These are phyloP conservation scores for Hetaerina titia DNA, from an alignment of 2,888 invertebrate genomes.

Conservation along the genomic window DNA sequence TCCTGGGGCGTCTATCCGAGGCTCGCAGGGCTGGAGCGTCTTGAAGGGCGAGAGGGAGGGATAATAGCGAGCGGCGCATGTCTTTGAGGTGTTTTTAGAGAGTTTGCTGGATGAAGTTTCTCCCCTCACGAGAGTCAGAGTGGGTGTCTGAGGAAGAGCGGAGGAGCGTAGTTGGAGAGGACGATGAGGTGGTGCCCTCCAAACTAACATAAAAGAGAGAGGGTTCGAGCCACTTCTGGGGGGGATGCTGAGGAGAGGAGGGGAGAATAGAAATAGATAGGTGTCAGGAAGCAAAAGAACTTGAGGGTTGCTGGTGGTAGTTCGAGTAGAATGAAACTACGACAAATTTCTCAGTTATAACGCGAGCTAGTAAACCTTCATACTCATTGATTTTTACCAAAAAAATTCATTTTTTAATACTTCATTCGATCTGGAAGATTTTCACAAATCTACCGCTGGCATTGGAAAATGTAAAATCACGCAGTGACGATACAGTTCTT, in stretches of 20 bases:
- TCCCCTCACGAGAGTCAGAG: background rate
- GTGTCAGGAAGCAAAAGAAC: no score
- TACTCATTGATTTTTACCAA: no score
- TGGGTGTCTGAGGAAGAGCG: background rate
- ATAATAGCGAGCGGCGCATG: background rate
- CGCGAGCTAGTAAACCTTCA: no score
- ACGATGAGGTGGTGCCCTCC: background rate
- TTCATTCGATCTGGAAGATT: no score
- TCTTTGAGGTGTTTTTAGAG: constrained; percentile 60
- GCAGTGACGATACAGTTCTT: no score
- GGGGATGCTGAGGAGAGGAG: background rate
- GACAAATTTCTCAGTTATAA: no score
- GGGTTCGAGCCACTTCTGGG: background rate
- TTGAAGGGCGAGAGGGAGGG: background rate
- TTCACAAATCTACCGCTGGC: no score
- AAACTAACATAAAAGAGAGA: background rate
- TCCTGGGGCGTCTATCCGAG: constrained; percentile 46
- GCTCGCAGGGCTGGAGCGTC: background rate
- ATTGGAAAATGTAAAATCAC: no score
- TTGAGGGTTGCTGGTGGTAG: no score
- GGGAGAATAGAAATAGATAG: background rate
- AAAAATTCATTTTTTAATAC: no score
- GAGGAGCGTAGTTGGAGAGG: background rate
- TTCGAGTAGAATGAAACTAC: no score
- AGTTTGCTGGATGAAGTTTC: constrained; percentile 52